These are phyloP conservation scores for Lepidurus apus DNA, from an alignment of 1,140 invertebrate genomes.

Conservation along the genomic window DNA sequence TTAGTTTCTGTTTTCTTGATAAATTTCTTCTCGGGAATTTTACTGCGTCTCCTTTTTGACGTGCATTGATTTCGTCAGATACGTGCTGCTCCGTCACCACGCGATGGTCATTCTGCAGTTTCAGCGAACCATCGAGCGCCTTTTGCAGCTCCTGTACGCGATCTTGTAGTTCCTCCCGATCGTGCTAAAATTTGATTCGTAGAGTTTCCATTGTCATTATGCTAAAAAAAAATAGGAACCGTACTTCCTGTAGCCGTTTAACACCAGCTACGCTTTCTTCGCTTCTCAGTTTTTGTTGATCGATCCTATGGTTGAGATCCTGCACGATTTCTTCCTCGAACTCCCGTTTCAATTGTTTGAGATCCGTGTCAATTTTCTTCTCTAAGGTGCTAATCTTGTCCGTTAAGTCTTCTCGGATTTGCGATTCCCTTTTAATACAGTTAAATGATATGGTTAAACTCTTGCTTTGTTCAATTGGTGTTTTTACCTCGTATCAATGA, in stretches of 20 bases:
- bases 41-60: neutral
- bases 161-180: neutral
- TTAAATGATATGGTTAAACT: neutral
- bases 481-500: neutral
- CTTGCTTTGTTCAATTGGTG: neutral
- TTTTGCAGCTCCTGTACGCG: neutral
- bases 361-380: neutral
- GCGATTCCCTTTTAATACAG: neutral
- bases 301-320: neutral
- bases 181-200: neutral
- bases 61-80: neutral
- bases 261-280: neutral
- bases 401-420: neutral
- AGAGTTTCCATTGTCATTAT: neutral
- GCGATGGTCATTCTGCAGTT: conserved; percentile 9
- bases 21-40: neutral
- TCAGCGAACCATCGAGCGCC: neutral
- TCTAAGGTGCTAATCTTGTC: neutral
- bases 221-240: neutral
- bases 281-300: neutral
- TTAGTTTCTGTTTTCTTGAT: neutral
- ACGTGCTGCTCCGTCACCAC: neutral
- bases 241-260: neutral
- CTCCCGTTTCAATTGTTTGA: neutral
- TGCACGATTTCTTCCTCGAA: neutral